Evolutionary conservation across 1,140 invertebrate genomes (phyloP), one percentile per base, ranked within the genome.

Genomic region (Psix sp.): DNA sequence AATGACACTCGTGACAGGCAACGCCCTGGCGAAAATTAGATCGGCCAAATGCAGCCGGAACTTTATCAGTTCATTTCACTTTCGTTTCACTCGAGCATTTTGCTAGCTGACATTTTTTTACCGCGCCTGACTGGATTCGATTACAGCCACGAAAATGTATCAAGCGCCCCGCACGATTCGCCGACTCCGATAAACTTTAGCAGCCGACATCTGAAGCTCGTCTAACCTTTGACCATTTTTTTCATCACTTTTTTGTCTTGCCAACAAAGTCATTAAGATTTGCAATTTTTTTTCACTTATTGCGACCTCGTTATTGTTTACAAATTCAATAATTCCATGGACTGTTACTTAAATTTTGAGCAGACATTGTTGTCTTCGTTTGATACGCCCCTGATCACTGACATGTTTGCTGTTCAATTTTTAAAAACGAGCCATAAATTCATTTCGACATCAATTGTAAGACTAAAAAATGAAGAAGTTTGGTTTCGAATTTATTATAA

Each of bases 1-100:
- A 40, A 46, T 71, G 21, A 52, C 51, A 62, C 56, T 60, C 45
- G 21, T 40, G 21, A 59, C n/a, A 40, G 82, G 31, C 80, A 79
- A 84, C 81, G 78, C 81, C 81, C 82, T 76, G 59, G 36, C 43
- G 65, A 71, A 77, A 75, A 78, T 74, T 21, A 68, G 52, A 74
- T 56, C 42, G 52, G 13, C 51, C 26, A 31, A 38, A 20, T 62
- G 40, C 52, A 31, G 45, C 24, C 21, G 71, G 59, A 63, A 33
- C 65, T 51, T 42, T 56, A 54, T 14, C 0, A 51, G 56, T 26
- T 66, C 74, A 73, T 82, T 81, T 85, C 77, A 85, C 84, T 85
- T 85, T 85, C 81, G 77, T 80, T 80, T 67, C 39, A 24, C 56
- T 13, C 5, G 5, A 36, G 24, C 57, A 57, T 59, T 56, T 70